Percentiles rank a stretch among this genome's conserved stretches.
Conservation (phyloP, 2,113 vertebrate genomes). For the Spilogale gracilis region DNA sequence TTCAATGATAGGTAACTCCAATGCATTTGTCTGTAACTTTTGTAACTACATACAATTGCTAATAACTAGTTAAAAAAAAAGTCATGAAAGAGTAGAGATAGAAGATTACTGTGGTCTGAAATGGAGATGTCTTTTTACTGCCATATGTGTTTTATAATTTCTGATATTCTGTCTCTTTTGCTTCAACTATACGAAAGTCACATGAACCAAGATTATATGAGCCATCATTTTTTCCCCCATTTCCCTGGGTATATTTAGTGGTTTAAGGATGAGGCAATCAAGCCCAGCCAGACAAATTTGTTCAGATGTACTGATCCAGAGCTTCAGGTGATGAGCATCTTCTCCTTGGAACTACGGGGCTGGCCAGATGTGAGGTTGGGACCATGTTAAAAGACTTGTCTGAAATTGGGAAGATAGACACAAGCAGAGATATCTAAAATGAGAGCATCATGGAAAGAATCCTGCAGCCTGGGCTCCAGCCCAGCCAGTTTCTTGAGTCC, state of each 20-base stretch:
- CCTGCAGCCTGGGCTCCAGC: rapidly evolving
- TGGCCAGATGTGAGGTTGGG: neutral
- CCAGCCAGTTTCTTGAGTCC: neutral
- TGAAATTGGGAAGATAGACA: neutral
- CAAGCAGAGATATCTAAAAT: neutral
- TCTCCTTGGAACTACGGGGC: neutral
- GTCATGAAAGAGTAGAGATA: neutral
- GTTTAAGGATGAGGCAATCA: neutral
- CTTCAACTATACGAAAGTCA: neutral
- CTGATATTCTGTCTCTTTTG: neutral
- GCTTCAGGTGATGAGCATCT: neutral
- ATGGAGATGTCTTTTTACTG: neutral
- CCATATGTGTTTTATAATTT: neutral
- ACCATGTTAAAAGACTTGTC: neutral
- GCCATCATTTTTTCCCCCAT: neutral
- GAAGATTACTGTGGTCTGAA: neutral
- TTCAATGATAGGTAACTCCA: neutral
- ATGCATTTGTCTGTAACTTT: neutral
- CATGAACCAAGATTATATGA: neutral
- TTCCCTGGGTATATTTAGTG: neutral
- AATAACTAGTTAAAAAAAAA: neutral
- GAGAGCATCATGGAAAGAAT: neutral
- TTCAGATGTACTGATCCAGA: neutral
- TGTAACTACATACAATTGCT: neutral
- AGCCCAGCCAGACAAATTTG: neutral